Base-by-base conservation (phyloP, 1,140 invertebrate species). In the Metaphire vulgaris region DNA sequence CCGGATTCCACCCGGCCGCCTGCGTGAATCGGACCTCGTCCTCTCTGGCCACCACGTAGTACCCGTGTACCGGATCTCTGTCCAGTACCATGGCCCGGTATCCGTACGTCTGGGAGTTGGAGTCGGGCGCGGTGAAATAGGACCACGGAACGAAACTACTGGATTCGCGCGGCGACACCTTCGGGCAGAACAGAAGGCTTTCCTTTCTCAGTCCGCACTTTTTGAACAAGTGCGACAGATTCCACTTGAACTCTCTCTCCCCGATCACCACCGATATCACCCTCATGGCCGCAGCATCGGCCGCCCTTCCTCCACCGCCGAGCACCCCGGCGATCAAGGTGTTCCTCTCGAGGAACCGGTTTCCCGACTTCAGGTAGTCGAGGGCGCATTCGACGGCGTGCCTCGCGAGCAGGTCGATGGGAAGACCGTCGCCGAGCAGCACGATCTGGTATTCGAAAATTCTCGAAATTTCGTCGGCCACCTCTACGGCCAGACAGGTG, bases 401-500 rank as follows among this genome's bases (percentile, higher is more conserved):
- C 1, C 34, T 56, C 0, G 72, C 77, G 16, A 78, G 67, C 30
- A 75, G 12, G 28, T 65, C 30, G 2, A 78, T 64, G 28, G 77
- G 31, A 1, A 66, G 30, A 6, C 28, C 66, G 2, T 75, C 77
- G 6, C 30, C 29, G 21, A 78, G 26, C 33, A 78, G 56, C 2
- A 32, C 74, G 21, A 78, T 33, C 56, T 78, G 77, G 64, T 78
- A 78, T 33, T 78, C 77, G 34, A 41, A 78, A 21, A 78, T 75
- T 33, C 77, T 66, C 74, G 77, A 33, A 32, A 78, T n/a, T 56
- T 78, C 77, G 26, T 72, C 66, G 16, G 73, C 74, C 6, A 66
- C 74, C 41, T 78, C 77, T 26, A 78, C 26, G 21, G 67, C 69
- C n/a, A 78, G 66, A 41, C 75, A 76, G n/a, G 56, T 76, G 75